phyloP scores from a whole-genome alignment of 2,113 vertebrate species.

The Megaleporinus macrocephalus region DNA sequence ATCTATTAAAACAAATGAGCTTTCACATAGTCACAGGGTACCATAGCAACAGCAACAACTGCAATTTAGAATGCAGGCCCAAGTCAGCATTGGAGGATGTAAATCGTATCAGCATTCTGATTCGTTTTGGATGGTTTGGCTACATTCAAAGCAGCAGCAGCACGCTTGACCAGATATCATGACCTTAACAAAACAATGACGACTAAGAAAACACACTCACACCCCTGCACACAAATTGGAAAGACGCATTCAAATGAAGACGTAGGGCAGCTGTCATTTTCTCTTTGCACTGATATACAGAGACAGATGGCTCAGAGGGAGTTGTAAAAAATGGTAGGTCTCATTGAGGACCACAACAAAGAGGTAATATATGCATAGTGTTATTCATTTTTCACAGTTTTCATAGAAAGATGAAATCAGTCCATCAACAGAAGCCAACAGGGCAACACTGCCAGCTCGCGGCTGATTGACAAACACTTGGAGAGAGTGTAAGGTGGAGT shows the following conservation, averaged over 20 bases:
- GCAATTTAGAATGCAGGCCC: slow-evolving; percentile 46
- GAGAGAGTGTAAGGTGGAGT: neutral
- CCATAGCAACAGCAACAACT: slow-evolving; percentile 28
- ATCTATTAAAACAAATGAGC: slow-evolving; percentile 16
- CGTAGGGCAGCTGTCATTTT: slow-evolving; percentile 15
- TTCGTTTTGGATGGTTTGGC: slow-evolving; percentile 54
- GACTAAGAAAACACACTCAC: slow-evolving; percentile 26
- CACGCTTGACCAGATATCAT: slow-evolving; percentile 30
- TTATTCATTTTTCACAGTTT: slow-evolving; percentile 14
- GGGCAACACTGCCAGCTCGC: neutral
- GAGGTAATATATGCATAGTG: slow-evolving; percentile 5
- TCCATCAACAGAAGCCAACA: slow-evolving; percentile 25
- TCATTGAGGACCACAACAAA: neutral
- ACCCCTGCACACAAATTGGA: slow-evolving; percentile 19
- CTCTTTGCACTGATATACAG: neutral
- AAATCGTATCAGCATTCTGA: slow-evolving; percentile 42
- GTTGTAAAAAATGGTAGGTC: neutral
- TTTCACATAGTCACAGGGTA: slow-evolving; percentile 30
- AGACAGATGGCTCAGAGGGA: neutral
- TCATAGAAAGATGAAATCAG: slow-evolving; percentile 14
- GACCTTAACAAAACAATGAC: slow-evolving; percentile 39
- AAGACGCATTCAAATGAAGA: slow-evolving; percentile 44
- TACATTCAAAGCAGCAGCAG: slow-evolving; percentile 56
- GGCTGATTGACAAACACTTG: neutral
- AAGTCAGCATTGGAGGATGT: slow-evolving; percentile 27